Evolutionary conservation across 2,888 invertebrate genomes (phyloP).

Genomic region (Idaea biselata): DNA sequence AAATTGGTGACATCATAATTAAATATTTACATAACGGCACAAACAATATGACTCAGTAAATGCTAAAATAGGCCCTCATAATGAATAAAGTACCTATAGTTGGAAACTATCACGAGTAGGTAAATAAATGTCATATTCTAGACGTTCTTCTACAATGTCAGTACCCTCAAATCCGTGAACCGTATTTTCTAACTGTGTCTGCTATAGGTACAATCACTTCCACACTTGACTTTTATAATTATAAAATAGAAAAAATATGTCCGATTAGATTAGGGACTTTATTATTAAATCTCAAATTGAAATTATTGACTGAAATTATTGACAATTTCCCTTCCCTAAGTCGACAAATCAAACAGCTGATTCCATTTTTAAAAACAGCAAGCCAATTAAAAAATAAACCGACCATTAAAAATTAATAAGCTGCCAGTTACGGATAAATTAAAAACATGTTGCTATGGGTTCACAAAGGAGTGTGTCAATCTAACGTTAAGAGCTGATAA

Average conservation of each 20-base stretch:
- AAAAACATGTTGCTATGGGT: not conserved
- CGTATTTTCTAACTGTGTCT: not conserved
- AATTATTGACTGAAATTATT: not conserved
- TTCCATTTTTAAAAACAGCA: not conserved
- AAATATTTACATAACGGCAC: not conserved
- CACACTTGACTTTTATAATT: not conserved
- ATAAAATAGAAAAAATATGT: not conserved
- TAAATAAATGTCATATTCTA: not conserved
- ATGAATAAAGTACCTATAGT: not conserved
- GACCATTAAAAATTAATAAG: too few species aligned
- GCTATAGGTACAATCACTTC: too few species aligned
- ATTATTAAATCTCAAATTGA: not conserved
- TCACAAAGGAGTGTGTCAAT: not conserved
- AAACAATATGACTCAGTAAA: not conserved
- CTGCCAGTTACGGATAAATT: not conserved
- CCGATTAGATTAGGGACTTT: too few species aligned
- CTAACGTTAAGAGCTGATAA: not conserved
- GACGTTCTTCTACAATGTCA: not conserved
- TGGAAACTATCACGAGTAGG: not conserved
- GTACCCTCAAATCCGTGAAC: not conserved
- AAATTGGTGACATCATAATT: not conserved
- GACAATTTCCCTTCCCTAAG: not conserved
- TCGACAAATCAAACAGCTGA: not conserved
- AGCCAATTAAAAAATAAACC: too few species aligned
- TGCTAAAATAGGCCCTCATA: not conserved